phyloP scores from a whole-genome alignment of 2,113 vertebrate genomes.

The Pseudorhombus dupliciocellatus region DNA sequence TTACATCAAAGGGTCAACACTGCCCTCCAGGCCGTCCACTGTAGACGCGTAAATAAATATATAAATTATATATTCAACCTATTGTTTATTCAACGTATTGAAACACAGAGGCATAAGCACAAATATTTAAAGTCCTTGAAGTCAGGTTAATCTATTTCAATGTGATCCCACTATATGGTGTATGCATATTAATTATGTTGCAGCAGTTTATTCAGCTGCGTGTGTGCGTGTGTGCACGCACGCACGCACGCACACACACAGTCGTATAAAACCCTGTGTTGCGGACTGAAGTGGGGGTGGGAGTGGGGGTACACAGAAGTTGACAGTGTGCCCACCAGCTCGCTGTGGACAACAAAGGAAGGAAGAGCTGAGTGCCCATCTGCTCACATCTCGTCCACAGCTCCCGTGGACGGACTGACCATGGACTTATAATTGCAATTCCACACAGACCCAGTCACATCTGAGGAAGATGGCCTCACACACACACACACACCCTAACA shows the following conservation, averaged over 20 bases:
- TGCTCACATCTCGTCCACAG: slow-evolving; percentile 17
- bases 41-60: background rate
- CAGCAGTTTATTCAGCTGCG: background rate
- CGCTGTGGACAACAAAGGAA: slow-evolving; percentile 14
- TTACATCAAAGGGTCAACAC: background rate
- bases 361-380: slow-evolving; percentile 14
- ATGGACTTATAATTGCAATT: slow-evolving; percentile 9
- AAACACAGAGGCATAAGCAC: background rate
- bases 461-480: slow-evolving; percentile 41
- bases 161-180: background rate
- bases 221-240: background rate
- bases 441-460: slow-evolving; percentile 12
- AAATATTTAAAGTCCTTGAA: background rate
- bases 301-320: slow-evolving; percentile 9
- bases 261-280: background rate
- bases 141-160: slow-evolving; percentile 1
- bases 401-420: background rate
- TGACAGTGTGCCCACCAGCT: background rate
- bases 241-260: background rate
- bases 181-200: background rate
- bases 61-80: background rate
- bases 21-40: background rate
- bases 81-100: background rate
- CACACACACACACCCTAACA: no score
- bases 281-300: background rate